Evolutionary conservation across 2,113 vertebrate species (phyloP).

Genomic region (Gambusia affinis): DNA sequence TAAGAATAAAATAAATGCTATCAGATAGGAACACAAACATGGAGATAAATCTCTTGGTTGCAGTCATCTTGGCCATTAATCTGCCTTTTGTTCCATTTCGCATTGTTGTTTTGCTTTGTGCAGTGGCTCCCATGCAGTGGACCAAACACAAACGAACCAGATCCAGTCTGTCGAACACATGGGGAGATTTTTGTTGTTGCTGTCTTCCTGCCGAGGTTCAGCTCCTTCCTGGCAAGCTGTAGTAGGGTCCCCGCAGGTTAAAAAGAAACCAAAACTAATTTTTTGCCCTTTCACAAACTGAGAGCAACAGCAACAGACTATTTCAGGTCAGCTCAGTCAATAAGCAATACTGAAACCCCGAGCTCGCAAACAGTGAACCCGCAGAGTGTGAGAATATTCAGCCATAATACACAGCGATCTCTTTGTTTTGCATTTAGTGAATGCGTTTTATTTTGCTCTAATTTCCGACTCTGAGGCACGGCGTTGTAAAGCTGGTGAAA

Average conservation of each 20-base stretch:
- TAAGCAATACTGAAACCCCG: slow-evolving; percentile 17
- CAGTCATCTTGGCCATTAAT: slow-evolving; percentile 63
- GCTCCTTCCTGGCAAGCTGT: slow-evolving; percentile 35
- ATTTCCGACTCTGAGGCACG: slow-evolving; percentile 35
- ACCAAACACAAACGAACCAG: slow-evolving; percentile 40
- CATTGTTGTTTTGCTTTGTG: slow-evolving; percentile 30
- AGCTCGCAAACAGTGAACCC: slow-evolving; percentile 27
- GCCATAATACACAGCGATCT: slow-evolving; percentile 37
- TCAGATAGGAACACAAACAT: slow-evolving; percentile 52
- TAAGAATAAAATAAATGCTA: slow-evolving; percentile 38
- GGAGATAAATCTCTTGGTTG: slow-evolving; percentile 53
- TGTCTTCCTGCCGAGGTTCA: slow-evolving; percentile 41
- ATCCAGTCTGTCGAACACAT: slow-evolving; percentile 45
- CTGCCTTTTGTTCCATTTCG: slow-evolving; percentile 65
- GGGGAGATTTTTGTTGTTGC: slow-evolving; percentile 10
- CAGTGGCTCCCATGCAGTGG: slow-evolving; percentile 32
- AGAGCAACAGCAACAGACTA: slow-evolving; percentile 24
- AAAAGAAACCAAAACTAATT: slow-evolving; percentile 37
- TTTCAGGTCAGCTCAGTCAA: slow-evolving; percentile 36
- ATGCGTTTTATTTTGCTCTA: slow-evolving; percentile 42
- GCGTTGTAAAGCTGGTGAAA: slow-evolving; percentile 60
- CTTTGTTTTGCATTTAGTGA: slow-evolving; percentile 59
- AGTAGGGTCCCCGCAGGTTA: slow-evolving; percentile 46
- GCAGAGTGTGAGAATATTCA: slow-evolving; percentile 28
- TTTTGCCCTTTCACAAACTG: slow-evolving; percentile 43